Conservation (phyloP, 2,113 vertebrate species). For the Labeo rohita region DNA sequence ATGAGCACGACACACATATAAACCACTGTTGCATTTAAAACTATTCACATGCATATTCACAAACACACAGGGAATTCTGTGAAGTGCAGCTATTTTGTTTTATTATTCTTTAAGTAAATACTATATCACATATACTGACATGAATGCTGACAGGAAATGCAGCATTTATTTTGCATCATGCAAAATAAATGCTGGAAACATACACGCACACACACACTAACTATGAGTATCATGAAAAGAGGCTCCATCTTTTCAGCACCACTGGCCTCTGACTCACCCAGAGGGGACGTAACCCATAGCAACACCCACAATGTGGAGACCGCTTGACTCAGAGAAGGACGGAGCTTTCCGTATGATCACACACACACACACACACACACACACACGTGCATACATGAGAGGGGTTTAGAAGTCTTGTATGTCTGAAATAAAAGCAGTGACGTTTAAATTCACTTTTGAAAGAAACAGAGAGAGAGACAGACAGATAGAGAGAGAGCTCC, state of each 20-base stretch:
- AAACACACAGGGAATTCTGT: slow-evolving; percentile 1
- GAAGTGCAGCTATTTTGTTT: not conserved
- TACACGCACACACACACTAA: slow-evolving; percentile 1
- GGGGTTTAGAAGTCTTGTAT: not conserved
- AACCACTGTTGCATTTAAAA: not conserved
- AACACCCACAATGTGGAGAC: slow-evolving; percentile 41
- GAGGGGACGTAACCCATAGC: slow-evolving; percentile 54
- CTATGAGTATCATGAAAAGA: slow-evolving; percentile 31
- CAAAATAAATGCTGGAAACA: not conserved
- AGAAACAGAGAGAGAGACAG: slow-evolving; percentile 42
- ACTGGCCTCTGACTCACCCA: slow-evolving; percentile 50
- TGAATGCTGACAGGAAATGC: slow-evolving; percentile 1
- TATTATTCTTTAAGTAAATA: not conserved
- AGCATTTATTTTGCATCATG: slow-evolving; percentile 1
- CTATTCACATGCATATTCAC: not conserved
- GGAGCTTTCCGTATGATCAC: slow-evolving; percentile 33
- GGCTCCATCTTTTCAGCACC: slow-evolving; percentile 47
- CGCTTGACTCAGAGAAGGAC: slow-evolving; percentile 29
- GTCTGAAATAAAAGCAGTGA: slow-evolving; percentile 35
- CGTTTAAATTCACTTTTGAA: slow-evolving; percentile 13
- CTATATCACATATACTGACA: not conserved
- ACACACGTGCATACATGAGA: slow-evolving; percentile 3
- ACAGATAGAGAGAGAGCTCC: slow-evolving; percentile 54
- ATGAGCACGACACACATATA: not conserved
- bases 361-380: not conserved